These are phyloP conservation scores for Hirtodrosophila cameraria DNA, from an alignment of 2,888 invertebrate species.

Conservation along the genomic window DNA sequence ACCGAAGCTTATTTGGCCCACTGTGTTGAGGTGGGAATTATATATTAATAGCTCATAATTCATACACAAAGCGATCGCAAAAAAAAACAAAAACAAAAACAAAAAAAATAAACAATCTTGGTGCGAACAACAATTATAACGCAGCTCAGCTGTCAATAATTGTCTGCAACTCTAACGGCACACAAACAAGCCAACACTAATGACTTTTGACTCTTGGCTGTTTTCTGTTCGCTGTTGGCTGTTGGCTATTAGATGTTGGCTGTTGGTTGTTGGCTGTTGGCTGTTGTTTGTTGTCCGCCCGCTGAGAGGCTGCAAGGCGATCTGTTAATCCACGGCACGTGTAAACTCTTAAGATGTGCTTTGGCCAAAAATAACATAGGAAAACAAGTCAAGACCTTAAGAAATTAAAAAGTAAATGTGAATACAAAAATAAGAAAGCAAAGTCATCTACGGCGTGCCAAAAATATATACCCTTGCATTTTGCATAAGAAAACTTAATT, in stretches of 20 bases:
- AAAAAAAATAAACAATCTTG: constrained; percentile 3
- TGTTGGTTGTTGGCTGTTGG: constrained; percentile 11
- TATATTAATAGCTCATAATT: constrained; percentile 49
- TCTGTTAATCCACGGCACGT: constrained; percentile 73
- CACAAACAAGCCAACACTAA: constrained; percentile 44
- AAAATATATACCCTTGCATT: too few species aligned
- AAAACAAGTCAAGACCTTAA: constrained; percentile 14
- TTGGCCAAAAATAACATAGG: constrained; percentile 29
- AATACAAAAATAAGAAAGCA: too few species aligned
- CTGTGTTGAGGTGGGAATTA: constrained; percentile 44
- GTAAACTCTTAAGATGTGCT: constrained; percentile 63
- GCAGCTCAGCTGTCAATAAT: constrained; percentile 51
- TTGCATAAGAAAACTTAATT: too few species aligned
- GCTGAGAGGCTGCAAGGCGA: constrained; percentile 29
- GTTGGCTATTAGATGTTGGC: constrained; percentile 13
- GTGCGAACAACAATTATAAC: constrained; percentile 42
- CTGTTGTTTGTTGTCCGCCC: constrained; percentile 28
- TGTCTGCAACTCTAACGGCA: constrained; percentile 61
- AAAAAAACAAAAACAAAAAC: constrained; percentile 8
- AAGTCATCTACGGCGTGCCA: too few species aligned
- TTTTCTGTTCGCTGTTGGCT: constrained; percentile 11
- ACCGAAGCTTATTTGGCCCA: too few species aligned
- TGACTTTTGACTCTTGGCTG: constrained; percentile 31
- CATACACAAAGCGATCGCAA: constrained; percentile 21
- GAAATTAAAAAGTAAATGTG: constrained; percentile 21